phyloP scores from a whole-genome alignment of 2,797 vertebrate genomes.

The Ctenopoma multispine region DNA sequence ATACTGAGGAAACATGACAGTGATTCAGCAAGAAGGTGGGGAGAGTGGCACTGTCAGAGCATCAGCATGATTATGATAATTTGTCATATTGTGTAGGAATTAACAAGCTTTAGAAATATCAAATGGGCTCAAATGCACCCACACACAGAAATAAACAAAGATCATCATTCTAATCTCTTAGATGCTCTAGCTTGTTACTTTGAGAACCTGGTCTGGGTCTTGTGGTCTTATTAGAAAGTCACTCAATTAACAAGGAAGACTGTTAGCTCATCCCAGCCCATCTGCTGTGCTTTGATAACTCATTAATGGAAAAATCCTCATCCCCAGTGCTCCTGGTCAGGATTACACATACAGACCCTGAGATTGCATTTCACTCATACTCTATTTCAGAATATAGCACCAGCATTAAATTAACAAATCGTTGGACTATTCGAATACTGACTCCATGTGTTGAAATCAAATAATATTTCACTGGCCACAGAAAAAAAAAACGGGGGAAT shows the following conservation, averaged over 20 bases:
- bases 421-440: constrained; percentile 65
- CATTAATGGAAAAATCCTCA: constrained; percentile 83
- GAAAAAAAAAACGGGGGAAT: constrained; percentile 47
- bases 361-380: constrained; percentile 77
- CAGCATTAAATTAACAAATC: constrained; percentile 76
- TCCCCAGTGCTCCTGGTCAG: constrained; percentile 77
- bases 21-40: constrained; percentile 24
- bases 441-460: constrained; percentile 72
- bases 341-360: constrained; percentile 76
- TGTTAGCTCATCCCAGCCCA: constrained; percentile 80
- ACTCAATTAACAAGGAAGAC: constrained; percentile 81
- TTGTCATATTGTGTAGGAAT: constrained; percentile 58
- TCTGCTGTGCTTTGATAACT: constrained; percentile 85
- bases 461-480: constrained; percentile 69
- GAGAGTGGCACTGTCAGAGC: constrained; percentile 22
- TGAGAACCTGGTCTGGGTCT: constrained; percentile 61
- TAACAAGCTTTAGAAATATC: constrained; percentile 55
- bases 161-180: constrained; percentile 58
- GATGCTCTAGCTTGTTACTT: constrained; percentile 68
- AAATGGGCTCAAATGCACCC: constrained; percentile 40
- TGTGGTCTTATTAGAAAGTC: constrained; percentile 80
- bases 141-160: constrained; percentile 19
- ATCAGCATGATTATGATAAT: constrained; percentile 43
- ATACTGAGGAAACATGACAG: constrained; percentile 9
- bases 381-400: constrained; percentile 73